Evolutionary conservation across 1,140 invertebrate species (phyloP).

Genomic region (Condylostylus longicornis): DNA sequence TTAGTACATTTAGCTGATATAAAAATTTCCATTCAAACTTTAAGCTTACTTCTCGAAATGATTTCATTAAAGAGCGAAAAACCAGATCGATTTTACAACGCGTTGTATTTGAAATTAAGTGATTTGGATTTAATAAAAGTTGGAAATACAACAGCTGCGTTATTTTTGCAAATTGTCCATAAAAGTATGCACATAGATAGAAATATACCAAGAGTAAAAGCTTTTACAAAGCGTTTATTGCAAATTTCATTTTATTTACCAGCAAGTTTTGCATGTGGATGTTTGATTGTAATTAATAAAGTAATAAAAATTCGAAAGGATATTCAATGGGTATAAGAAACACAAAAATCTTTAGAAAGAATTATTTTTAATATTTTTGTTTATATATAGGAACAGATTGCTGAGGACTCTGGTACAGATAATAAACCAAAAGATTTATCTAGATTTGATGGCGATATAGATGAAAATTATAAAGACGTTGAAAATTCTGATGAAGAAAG

Average conservation of each 20-base stretch:
- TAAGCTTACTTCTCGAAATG: conserved; percentile 76
- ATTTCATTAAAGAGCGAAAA: conserved; percentile 37
- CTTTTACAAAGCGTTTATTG: conserved; percentile 80
- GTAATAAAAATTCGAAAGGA: conserved; percentile 24
- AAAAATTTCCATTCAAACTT: conserved; percentile 70
- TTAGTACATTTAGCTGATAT: conserved; percentile 74
- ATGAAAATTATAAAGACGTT: conserved; percentile 39
- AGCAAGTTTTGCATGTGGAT: conserved; percentile 22
- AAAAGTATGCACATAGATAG: conserved; percentile 69
- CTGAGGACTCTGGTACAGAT: conserved; percentile 1
- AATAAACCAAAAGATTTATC: conserved; percentile 13
- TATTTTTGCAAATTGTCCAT: conserved; percentile 78
- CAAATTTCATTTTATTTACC: conserved; percentile 44
- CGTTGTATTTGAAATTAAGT: conserved; percentile 75
- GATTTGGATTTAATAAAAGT: conserved; percentile 52
- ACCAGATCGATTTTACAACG: conserved; percentile 64
- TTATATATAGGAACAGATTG: neutral
- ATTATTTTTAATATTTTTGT: neutral
- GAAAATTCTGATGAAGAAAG: conserved; percentile 10
- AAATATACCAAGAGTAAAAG: conserved; percentile 51
- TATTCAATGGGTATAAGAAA: conserved; percentile 4
- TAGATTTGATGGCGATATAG: conserved; percentile 35
- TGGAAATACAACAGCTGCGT: conserved; percentile 56
- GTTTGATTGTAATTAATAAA: conserved; percentile 27
- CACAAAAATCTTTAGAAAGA: conserved; percentile 3